phyloP scores from a whole-genome alignment of 2,888 invertebrate species.

The Mesopsocus fuscifrons region DNA sequence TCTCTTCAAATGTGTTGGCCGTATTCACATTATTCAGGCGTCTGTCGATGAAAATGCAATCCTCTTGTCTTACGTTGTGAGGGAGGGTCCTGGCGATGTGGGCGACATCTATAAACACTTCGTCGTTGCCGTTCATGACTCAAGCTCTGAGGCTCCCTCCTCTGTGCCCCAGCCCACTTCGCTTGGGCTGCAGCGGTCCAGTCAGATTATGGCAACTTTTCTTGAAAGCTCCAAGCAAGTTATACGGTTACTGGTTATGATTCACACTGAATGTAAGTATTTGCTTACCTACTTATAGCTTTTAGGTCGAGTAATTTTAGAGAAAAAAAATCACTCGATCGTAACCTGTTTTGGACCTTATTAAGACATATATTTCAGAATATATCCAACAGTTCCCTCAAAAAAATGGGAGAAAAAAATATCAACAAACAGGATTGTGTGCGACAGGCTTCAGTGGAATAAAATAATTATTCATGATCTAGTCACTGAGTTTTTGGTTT shows the following conservation, averaged over 20 bases:
- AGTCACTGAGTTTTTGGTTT: too few relatives aligned
- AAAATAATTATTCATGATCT: too few relatives aligned
- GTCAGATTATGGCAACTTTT: slow-evolving; percentile 65
- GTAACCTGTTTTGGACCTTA: too few relatives aligned
- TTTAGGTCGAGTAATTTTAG: too few relatives aligned
- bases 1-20: slow-evolving; percentile 39
- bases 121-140: slow-evolving; percentile 5
- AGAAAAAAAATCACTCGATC: too few relatives aligned
- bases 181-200: slow-evolving; percentile 35
- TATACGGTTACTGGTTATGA: slow-evolving; percentile 40
- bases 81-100: background rate
- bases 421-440: too few relatives aligned
- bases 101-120: background rate
- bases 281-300: too few relatives aligned
- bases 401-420: too few relatives aligned
- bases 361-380: too few relatives aligned
- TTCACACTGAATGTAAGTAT: slow-evolving; percentile 57
- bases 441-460: too few relatives aligned
- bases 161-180: slow-evolving; percentile 15
- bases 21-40: slow-evolving; percentile 56
- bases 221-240: slow-evolving; percentile 33
- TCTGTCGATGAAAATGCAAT: slow-evolving; percentile 40
- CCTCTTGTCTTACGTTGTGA: background rate
- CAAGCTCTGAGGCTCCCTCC: slow-evolving; percentile 5
- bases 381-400: too few relatives aligned